phyloP scores from a whole-genome alignment of 92 coral and sea anemone species.

The Siderastrea radians region DNA sequence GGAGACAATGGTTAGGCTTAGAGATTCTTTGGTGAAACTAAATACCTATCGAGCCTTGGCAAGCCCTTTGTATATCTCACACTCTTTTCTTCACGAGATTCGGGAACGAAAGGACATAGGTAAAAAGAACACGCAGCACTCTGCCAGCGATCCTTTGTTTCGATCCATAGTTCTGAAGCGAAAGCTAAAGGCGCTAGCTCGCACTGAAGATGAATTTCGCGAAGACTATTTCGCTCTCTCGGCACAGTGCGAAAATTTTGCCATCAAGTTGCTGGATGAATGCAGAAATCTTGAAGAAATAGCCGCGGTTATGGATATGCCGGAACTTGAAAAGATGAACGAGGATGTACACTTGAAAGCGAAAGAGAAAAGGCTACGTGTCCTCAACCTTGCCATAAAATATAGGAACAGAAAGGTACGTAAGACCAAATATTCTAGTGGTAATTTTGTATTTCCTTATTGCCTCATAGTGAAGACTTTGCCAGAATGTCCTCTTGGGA shows the following conservation, averaged over 20 bases:
- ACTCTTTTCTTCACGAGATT: slow-evolving; percentile 44
- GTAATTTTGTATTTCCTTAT: too few relatives aligned
- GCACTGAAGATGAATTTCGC: slow-evolving; percentile 79
- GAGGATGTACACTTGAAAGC: slow-evolving; percentile 41
- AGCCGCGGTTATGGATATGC: slow-evolving; percentile 77
- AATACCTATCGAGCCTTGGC: slow-evolving; percentile 87
- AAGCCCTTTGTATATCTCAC: slow-evolving; percentile 83
- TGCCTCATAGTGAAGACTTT: too few relatives aligned
- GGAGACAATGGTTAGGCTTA: slow-evolving; percentile 71
- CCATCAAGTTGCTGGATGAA: slow-evolving; percentile 76
- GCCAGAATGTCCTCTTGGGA: too few relatives aligned
- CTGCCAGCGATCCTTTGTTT: slow-evolving; percentile 75
- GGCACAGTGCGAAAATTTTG: slow-evolving; percentile 80
- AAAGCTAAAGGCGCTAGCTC: slow-evolving; percentile 62
- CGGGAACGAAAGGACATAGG: slow-evolving; percentile 20
- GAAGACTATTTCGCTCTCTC: slow-evolving; percentile 80
- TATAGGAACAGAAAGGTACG: slow-evolving; percentile 78
- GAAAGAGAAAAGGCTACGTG: slow-evolving; percentile 48
- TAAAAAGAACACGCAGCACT: background rate
- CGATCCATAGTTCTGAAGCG: slow-evolving; percentile 74
- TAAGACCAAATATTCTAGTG: too few relatives aligned
- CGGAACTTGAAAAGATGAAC: slow-evolving; percentile 50
- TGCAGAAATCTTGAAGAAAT: slow-evolving; percentile 87
- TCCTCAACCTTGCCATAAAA: slow-evolving; percentile 81
- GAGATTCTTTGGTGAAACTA: slow-evolving; percentile 76